Evolutionary conservation across 2,797 vertebrate species (phyloP), one percentile per base, ranked within the genome.

Genomic region (Cuniculus paca): DNA sequence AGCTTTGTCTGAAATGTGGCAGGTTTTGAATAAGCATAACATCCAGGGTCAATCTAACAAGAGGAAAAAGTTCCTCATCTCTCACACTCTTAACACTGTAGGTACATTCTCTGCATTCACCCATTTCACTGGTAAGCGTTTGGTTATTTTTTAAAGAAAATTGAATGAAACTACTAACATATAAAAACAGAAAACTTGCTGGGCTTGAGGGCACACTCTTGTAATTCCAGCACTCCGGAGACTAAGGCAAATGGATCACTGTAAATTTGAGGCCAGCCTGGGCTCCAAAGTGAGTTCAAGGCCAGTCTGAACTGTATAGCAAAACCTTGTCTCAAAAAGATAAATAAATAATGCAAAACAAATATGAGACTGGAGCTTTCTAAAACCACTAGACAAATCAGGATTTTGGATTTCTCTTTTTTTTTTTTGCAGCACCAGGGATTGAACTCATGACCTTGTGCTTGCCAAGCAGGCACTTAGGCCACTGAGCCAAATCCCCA

Each of bases 301-400:
- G 31, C 61, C 31, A 34, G 19, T 20, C 65, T 70, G 28, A 39
- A 70, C 65, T 70, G 20, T 19, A 70, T 19, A 70, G 65, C 34
- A 17, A 70, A 22, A 22, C 36, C 68, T 22, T 72, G 68, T 72
- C 68, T 72, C 39, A 31, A 63, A 63, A 61, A 61, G 61, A 65
- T 6, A 65, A 14, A 56, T 54, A 54, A 54, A 54, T 56, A 56
- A 56, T 22, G 26, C 45, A 75, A 48, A 75, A 45, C 20, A 42
- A 24, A 93, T 52, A 96, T 83, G 86, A 92, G 89, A 88, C 1
- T 92, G 91, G 95, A 98, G 72, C 74, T 84, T 52, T 54, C 63
- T 88, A 68, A 98, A 98, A 97, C 45, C 74, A 92, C 94, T 88
- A 93, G 88, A 92, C 86, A 97, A 89, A 97, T 97, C 93, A 48